Evolutionary conservation across 2,888 invertebrate species (phyloP).

Genomic region (Leucoma salicis): DNA sequence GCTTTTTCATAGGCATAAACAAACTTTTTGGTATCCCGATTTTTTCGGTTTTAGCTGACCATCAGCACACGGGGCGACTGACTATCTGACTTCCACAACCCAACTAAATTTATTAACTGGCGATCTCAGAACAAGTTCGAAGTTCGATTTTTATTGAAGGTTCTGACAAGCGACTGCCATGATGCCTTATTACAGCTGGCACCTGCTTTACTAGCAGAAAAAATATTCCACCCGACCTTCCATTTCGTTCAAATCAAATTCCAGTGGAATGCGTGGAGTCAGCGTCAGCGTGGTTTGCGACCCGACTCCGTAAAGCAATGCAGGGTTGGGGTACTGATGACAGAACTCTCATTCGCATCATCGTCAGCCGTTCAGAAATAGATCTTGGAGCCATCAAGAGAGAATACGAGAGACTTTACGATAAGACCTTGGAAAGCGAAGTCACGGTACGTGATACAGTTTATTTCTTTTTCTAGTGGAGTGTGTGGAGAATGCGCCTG

Average conservation of each 20-base stretch:
- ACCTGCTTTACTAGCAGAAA: no score
- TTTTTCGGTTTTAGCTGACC: no score
- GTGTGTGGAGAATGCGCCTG: slow-evolving; percentile 85
- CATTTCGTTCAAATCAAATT: slow-evolving; percentile 16
- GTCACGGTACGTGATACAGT: slow-evolving; percentile 75
- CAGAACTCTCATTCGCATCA: slow-evolving; percentile 85
- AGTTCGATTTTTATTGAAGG: no score
- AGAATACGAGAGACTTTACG: slow-evolving; percentile 87
- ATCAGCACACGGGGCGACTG: no score
- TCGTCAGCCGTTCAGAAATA: slow-evolving; percentile 86
- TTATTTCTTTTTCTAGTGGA: slow-evolving; percentile 78
- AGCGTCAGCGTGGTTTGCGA: slow-evolving; percentile 86
- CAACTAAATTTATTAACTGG: no score
- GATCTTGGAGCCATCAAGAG: slow-evolving; percentile 87
- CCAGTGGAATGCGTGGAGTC: slow-evolving; percentile 87
- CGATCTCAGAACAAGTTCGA: no score
- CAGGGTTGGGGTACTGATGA: slow-evolving; percentile 88
- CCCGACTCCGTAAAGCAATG: slow-evolving; percentile 84
- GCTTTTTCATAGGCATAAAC: no score
- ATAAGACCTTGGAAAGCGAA: slow-evolving; percentile 85
- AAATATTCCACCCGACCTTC: background rate
- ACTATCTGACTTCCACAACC: no score
- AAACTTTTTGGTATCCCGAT: no score
- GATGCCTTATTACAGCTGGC: no score
- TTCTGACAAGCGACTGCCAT: no score